These are phyloP conservation scores for Umimayanthus chanpuru DNA, from an alignment of 92 coral and sea anemone genomes.

Conservation along the genomic window DNA sequence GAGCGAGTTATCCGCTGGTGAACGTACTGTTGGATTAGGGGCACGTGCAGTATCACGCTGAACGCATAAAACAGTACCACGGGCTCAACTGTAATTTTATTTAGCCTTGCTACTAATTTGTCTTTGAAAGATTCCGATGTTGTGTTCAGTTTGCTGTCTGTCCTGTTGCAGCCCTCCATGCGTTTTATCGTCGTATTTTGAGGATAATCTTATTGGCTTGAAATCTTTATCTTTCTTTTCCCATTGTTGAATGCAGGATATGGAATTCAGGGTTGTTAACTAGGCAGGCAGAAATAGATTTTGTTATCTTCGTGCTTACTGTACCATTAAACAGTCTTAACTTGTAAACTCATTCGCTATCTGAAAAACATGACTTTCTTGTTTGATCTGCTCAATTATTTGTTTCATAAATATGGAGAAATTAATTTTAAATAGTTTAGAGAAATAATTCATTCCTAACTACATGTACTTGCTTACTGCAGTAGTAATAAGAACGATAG, in stretches of 20 bases:
- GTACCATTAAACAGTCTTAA: neutral
- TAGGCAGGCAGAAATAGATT: neutral
- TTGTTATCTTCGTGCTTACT: neutral
- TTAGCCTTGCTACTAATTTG: neutral
- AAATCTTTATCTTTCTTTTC: neutral
- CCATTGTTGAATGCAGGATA: neutral
- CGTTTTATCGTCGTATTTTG: neutral
- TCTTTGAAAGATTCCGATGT: neutral
- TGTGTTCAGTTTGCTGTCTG: neutral
- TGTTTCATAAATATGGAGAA: too few relatives aligned
- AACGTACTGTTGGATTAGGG: slow-evolving; percentile 93
- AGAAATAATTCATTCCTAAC: too few relatives aligned
- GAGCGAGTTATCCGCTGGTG: slow-evolving; percentile 76
- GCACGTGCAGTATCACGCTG: slow-evolving; percentile 92
- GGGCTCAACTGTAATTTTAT: slow-evolving; percentile 90
- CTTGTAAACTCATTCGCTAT: neutral
- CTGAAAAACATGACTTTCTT: neutral
- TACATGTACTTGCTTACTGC: too few relatives aligned
- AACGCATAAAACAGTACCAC: slow-evolving; percentile 96
- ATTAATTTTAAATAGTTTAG: neutral
- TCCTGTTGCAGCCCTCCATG: slow-evolving; percentile 17
- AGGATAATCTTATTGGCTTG: neutral
- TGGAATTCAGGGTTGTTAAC: neutral
- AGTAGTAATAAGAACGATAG: too few relatives aligned
- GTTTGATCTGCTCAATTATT: neutral